Conservation (phyloP, 2,113 vertebrate genomes). For the Tretioscincus oriximinensis region DNA sequence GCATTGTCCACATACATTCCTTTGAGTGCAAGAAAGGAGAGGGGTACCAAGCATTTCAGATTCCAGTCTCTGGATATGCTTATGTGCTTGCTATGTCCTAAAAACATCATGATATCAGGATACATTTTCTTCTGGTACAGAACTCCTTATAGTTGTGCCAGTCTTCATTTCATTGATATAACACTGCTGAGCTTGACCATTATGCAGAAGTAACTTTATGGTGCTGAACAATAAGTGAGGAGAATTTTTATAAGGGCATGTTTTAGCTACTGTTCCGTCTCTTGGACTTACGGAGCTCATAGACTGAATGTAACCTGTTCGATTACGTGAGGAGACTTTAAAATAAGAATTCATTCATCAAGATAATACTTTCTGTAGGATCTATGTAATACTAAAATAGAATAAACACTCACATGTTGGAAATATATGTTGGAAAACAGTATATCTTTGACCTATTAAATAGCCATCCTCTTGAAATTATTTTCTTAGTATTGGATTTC, state of each 20-base stretch:
- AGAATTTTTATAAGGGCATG: conserved; percentile 36
- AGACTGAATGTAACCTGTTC: conserved; percentile 34
- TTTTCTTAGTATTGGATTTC: background rate
- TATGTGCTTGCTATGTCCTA: conserved; percentile 49
- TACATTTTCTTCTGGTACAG: conserved; percentile 55
- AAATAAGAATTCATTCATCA: conserved; percentile 41
- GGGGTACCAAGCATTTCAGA: conserved; percentile 40
- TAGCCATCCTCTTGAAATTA: background rate
- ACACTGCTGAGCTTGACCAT: conserved; percentile 26
- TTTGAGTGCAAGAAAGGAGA: conserved; percentile 55
- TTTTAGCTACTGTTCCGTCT: conserved; percentile 34
- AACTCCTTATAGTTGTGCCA: conserved; percentile 43
- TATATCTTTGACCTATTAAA: background rate
- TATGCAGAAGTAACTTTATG: conserved; percentile 41
- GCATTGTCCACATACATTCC: conserved; percentile 63
- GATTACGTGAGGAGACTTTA: conserved; percentile 36
- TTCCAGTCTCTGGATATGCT: conserved; percentile 59
- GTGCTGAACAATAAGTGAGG: conserved; percentile 20
- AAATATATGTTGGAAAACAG: fast-evolving
- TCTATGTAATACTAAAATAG: background rate
- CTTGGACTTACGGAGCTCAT: conserved; percentile 44
- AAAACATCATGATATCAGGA: conserved; percentile 55
- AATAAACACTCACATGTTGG: conserved; percentile 4
- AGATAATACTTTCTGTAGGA: conserved; percentile 19
- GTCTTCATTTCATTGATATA: conserved; percentile 31